These are phyloP conservation scores for Acanthosepion lycidas DNA, from an alignment of 2,888 invertebrate species.

Conservation along the genomic window DNA sequence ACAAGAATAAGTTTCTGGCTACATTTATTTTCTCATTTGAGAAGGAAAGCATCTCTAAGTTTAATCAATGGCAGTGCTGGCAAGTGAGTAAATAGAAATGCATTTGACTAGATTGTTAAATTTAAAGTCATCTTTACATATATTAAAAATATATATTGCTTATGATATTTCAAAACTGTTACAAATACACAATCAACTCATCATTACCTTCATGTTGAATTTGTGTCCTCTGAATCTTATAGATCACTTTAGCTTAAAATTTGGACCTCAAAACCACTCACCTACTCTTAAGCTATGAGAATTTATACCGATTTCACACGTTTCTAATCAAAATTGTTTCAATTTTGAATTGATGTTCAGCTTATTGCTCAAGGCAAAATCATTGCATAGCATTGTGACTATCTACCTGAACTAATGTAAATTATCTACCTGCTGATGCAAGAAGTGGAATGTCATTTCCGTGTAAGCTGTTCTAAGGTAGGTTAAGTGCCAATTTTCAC, in stretches of 20 bases:
- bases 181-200: no score
- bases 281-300: neutral
- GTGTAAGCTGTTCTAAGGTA: neutral
- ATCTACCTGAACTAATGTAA: neutral
- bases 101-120: no score
- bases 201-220: no score
- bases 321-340: neutral
- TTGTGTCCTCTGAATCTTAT: neutral
- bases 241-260: neutral
- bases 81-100: no score
- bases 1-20: neutral
- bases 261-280: neutral
- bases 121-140: no score
- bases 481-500: constrained; percentile 1
- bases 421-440: neutral
- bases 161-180: no score
- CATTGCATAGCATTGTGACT: neutral
- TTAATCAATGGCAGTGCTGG: no score
- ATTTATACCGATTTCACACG: neutral
- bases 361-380: neutral
- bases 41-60: no score
- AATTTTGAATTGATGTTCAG: neutral
- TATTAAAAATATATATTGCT: no score
- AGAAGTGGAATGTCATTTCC: neutral
- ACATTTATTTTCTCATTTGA: neutral